These are phyloP conservation scores for Drosophila ohnishii DNA, from an alignment of 1,140 invertebrate genomes.

Conservation along the genomic window DNA sequence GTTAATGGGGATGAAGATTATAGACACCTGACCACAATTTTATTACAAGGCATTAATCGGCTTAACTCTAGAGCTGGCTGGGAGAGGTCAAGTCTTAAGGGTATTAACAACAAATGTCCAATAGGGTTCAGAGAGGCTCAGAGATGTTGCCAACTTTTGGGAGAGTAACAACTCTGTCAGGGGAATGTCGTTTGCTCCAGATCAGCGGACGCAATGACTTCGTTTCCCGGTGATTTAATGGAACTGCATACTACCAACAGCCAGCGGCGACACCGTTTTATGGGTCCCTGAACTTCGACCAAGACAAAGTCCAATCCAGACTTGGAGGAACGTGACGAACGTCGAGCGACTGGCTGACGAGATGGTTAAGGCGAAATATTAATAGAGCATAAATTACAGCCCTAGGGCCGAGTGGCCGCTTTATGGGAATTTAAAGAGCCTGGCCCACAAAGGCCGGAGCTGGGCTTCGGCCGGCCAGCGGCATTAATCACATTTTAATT, in stretches of 20 bases:
- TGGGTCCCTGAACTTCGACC: slow-evolving; percentile 17
- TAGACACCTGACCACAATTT: slow-evolving; percentile 50
- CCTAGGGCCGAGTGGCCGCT: slow-evolving; percentile 29
- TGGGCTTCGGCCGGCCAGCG: slow-evolving; percentile 40
- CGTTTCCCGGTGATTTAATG: slow-evolving; percentile 32
- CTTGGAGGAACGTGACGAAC: slow-evolving; percentile 35
- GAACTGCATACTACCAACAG: slow-evolving; percentile 9
- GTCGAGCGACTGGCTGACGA: slow-evolving; percentile 11
- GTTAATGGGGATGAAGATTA: slow-evolving; percentile 31
- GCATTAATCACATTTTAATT: slow-evolving; percentile 81
- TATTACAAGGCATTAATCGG: slow-evolving; percentile 40
- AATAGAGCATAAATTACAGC: slow-evolving; percentile 79
- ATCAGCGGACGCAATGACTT: slow-evolving; percentile 11
- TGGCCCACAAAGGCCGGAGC: slow-evolving; percentile 56
- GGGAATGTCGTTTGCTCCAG: neutral
- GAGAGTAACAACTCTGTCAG: neutral
- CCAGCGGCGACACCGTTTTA: neutral
- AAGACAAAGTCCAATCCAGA: slow-evolving; percentile 34
- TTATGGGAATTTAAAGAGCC: slow-evolving; percentile 77
- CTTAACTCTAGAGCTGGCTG: slow-evolving; percentile 15
- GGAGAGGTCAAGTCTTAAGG: slow-evolving; percentile 13
- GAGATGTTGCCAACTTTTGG: slow-evolving; percentile 14
- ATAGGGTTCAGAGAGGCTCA: neutral
- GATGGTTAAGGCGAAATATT: slow-evolving; percentile 75
- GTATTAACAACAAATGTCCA: neutral